Evolutionary conservation across 2,888 invertebrate genomes (phyloP), one percentile per base, ranked within the genome.

Genomic region (Smittia aterrima): DNA sequence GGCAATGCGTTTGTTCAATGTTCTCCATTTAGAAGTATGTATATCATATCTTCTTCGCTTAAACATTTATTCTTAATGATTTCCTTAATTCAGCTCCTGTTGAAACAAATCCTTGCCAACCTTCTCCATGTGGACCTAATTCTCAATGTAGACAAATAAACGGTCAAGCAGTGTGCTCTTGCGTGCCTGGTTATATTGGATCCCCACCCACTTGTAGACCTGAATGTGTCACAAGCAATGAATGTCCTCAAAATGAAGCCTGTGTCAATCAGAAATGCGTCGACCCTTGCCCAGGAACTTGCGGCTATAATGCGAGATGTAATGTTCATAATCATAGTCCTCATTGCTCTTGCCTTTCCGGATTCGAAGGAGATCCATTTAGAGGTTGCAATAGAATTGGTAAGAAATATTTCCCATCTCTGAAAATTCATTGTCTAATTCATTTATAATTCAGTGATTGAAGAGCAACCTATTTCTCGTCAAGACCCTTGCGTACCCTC

Each of bases 111-210:
- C 88, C 88, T n/a, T 90, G 90, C 78, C 82, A 84, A 77, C 90
- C 90, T 38, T 86, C 88, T 25, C 92, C 92, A 9, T 94, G 95
- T 80, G 93, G 94, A 25, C 86, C 89, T 1, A 90, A 91, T 79
- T 91, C 91, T 79, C 90, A 90, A 81, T 92, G 92, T 79, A 87
- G 88, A 78, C 85, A 86, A 75, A 80, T 87, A 0, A 90, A 90
- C 78, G 82, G 81, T 4, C 84, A 85, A 77, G 85, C 86, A 0
- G 82, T 85, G 32, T 88, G 90, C 78, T 85, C 86, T n/a, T 90
- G 90, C 77, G 80, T 87, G 66, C 85, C 85, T 0, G 85, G 82
- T 75, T 88, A 86, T 78, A 81, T 84, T 22, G 89, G 90, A 76
- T 85, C 83, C 76, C 89, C 89, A 9, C 88, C 88, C 6, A 83